Evolutionary conservation across 2,888 invertebrate species (phyloP), one percentile per base, ranked within the genome.

Genomic region (Gortyna flavago): DNA sequence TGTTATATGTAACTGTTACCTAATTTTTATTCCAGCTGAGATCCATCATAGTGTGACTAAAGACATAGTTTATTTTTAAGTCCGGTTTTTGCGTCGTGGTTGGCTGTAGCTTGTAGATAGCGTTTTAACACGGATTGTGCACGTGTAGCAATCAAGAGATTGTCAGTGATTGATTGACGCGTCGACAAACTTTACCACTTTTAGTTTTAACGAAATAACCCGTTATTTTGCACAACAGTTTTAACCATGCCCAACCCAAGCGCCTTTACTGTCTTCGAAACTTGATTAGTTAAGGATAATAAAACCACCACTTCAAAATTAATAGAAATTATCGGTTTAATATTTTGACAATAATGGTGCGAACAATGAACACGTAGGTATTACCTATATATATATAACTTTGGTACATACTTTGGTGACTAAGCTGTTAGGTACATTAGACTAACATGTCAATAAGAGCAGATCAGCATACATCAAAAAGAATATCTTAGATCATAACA

Each of bases 331-430:
- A 83, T 79, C 59, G 25, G 57, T 88, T 86, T 84, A 87, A 77
- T 88, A 76, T 79, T 85, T 73, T 77, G 83, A 88, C 68, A 78
- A 74, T 74, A 80, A 84, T 82, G 67, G 88, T 89, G 88, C 87
- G 66, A 85, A 87, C 74, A 86, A 82, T 87, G 89, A 90, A 89
- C 87, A 90, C 88, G 80, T 83, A 87, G 78, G 82, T 85, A 68
- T 84, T 70, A 82, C 69, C 59, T 84, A 64, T 72, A 35, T 64
- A 35, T 35, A 41, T 48, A 73, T 66, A 86, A 80, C 81, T 87
- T 87, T 86, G 83, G 84, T 87, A 83, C 76, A 84, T 67, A 59
- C 70, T 80, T 85, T 84, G 48, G 75, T 86, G 79, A 80, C 59
- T 70, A 85, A 85, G 74, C 75, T 68, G 72, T 65, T 81, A 71